Conservation (phyloP, 2,113 vertebrate genomes). For the Salvator merianae region DNA sequence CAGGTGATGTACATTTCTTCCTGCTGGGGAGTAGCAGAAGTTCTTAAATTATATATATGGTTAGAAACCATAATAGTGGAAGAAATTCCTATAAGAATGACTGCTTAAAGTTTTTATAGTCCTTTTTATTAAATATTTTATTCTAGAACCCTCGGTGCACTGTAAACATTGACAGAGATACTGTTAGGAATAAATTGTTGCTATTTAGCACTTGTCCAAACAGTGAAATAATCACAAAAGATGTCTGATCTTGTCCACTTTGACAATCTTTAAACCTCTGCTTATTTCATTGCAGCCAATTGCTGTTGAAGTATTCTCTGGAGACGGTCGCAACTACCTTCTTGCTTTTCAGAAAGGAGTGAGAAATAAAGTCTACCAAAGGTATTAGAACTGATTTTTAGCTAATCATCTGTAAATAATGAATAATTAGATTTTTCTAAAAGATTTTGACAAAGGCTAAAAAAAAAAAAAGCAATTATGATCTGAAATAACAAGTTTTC, state of each 20-base stretch:
- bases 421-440: not conserved
- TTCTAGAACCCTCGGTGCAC: not conserved
- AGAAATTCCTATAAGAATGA: not conserved
- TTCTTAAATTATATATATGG: not conserved
- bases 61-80: not conserved
- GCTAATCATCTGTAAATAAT: too few relatives aligned
- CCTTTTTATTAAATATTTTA: not conserved
- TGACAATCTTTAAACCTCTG: not conserved
- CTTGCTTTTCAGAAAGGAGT: conserved; percentile 97
- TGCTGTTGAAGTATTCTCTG: conserved; percentile 97
- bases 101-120: not conserved
- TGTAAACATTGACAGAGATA: not conserved
- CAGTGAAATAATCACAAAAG: not conserved
- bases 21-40: not conserved
- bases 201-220: not conserved
- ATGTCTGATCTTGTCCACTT: rapidly evolving
- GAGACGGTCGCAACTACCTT: conserved; percentile 97
- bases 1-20: conserved; percentile 77
- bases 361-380: conserved; percentile 99
- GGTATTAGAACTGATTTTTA: conserved; percentile 70
- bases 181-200: not conserved
- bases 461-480: not conserved
- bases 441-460: not conserved
- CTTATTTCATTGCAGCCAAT: conserved; percentile 83
- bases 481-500: not conserved